These are phyloP conservation scores for Mylabris phalerata DNA, from an alignment of 1,140 invertebrate species.

Conservation along the genomic window DNA sequence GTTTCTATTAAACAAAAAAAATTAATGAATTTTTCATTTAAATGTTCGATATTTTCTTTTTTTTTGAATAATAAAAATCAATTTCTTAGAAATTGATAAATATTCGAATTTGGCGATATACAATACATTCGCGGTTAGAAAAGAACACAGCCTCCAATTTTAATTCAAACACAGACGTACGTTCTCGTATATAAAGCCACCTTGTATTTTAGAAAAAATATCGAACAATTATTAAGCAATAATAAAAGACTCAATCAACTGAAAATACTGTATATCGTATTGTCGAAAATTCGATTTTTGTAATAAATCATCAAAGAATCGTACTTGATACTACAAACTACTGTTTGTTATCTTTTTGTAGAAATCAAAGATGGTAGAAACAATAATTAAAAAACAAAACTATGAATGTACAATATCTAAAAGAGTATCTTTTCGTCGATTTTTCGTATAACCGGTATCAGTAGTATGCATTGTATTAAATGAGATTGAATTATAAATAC, in stretches of 20 bases:
- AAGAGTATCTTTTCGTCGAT: conserved; percentile 36
- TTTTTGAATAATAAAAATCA: too few relatives aligned
- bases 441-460: conserved; percentile 29
- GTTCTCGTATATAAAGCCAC: background rate
- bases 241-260: background rate
- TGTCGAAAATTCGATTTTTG: background rate
- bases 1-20: too few relatives aligned
- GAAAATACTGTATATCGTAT: background rate
- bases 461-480: conserved; percentile 44
- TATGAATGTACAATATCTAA: conserved; percentile 41
- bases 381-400: conserved; percentile 16
- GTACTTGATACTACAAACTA: background rate
- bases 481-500: conserved; percentile 41
- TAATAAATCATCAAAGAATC: background rate
- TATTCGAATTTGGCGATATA: background rate
- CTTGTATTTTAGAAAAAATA: background rate
- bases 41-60: background rate
- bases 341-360: background rate
- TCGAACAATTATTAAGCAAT: background rate
- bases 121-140: background rate
- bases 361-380: too few relatives aligned
- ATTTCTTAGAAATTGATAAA: too few relatives aligned
- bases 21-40: background rate
- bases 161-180: too few relatives aligned
- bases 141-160: background rate